Evolutionary conservation across 2,113 vertebrate species (phyloP), one percentile per base, ranked within the genome.

Genomic region (Trematomus loennbergii): DNA sequence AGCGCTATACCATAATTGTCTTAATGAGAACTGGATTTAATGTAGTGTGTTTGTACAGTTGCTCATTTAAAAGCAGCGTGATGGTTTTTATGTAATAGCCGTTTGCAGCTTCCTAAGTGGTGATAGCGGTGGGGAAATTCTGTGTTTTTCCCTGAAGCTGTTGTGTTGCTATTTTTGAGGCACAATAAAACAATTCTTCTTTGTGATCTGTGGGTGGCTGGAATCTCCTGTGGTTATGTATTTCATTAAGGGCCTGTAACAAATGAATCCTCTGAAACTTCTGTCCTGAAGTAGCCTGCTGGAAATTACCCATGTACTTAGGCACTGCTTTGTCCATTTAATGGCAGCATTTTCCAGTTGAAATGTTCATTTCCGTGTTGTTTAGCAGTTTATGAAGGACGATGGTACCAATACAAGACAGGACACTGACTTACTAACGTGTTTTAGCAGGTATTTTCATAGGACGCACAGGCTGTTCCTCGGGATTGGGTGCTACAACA

Each of bases 161-260:
- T 48, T 65, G 68, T 80, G 82, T 75, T 67, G 79, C 64, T 74
- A 75, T 78, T 76, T 46, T 76, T 40, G 40, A 63, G 48, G 57
- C 63, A 81, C 78, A 89, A 78, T 81, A 71, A 75, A 59, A 43
- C 75, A 18, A 36, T 82, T 84, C 65, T 84, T 87, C 74, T 62
- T 25, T 72, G 20, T 54, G 49, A 49, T 73, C 63, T 67, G 86
- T 87, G 85, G 87, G 81, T 72, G 81, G 61, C 60, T 84, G 83
- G 72, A 79, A 68, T 82, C 72, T 79, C 73, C 68, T 54, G 57
- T 72, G 84, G 67, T 78, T 43, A 72, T 77, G 71, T 60, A 74
- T 84, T 84, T 84, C 63, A 81, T 64, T 79, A 80, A 57, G 20
- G 15, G 55, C 29, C 52, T 60, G 60, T 78, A 81, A 78, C 50